Percentiles rank a stretch among this genome's conserved stretches.
Conservation (phyloP, 2,888 invertebrate genomes). For the Drosophila pegasa region DNA sequence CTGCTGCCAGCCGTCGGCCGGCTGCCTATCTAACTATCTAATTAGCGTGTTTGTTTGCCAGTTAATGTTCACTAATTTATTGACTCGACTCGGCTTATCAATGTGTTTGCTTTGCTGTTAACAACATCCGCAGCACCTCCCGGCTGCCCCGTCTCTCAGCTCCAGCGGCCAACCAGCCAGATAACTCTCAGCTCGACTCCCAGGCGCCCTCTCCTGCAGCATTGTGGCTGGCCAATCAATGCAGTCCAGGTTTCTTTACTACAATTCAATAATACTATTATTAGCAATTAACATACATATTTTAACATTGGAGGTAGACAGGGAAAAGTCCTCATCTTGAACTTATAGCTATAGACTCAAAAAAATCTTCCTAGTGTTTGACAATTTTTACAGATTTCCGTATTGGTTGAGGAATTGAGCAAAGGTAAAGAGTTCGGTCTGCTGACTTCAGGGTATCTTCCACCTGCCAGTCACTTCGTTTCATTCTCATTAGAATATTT, state of each 20-base stretch:
- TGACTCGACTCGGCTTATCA: slow-evolving; percentile 54
- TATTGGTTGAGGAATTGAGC: not conserved
- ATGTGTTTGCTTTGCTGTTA: slow-evolving; percentile 68
- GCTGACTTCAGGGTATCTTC: too few relatives aligned
- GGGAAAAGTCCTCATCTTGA: not conserved
- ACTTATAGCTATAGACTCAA: not conserved
- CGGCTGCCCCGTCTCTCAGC: not conserved
- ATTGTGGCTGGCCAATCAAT: not conserved
- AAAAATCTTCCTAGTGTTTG: not conserved
- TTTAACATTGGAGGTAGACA: not conserved
- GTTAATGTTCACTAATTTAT: slow-evolving; percentile 65
- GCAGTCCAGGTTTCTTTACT: not conserved
- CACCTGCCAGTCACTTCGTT: not conserved
- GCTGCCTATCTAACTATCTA: slow-evolving; percentile 62
- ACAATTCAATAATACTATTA: not conserved
- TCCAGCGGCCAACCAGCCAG: slow-evolving; percentile 1
- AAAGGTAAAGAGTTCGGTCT: not conserved
- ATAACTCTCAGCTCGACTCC: not conserved
- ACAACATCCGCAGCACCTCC: slow-evolving; percentile 64
- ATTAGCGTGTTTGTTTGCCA: slow-evolving; percentile 69
- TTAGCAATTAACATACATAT: not conserved
- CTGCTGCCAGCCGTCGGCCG: slow-evolving; percentile 24
- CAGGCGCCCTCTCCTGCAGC: slow-evolving; percentile 6
- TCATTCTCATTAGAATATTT: not conserved
- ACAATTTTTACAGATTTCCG: not conserved